Evolutionary conservation across 2,888 invertebrate genomes (phyloP).

Genomic region (Chaetogeoica ovagalla): DNA sequence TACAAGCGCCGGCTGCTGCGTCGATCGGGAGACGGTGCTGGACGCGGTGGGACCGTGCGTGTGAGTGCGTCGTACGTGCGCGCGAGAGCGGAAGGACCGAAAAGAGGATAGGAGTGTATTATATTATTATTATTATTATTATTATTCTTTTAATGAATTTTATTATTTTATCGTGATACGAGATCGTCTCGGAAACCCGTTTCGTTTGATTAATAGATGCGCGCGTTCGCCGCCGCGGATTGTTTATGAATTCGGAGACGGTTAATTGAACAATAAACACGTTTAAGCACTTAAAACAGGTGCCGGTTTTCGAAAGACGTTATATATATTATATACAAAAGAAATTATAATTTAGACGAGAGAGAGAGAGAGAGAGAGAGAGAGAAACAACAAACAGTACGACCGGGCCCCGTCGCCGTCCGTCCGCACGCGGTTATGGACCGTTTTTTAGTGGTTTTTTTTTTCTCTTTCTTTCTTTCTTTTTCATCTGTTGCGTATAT

Average conservation of each 20-base stretch:
- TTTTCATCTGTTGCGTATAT: no score
- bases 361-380: slow-evolving; percentile 14
- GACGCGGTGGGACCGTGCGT: not conserved
- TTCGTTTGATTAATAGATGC: slow-evolving; percentile 51
- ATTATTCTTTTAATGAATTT: slow-evolving; percentile 47
- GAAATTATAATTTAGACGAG: slow-evolving; percentile 47
- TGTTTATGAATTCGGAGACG: slow-evolving; percentile 52
- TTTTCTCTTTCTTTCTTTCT: no score
- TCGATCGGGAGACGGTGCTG: no score
- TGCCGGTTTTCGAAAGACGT: slow-evolving; percentile 43
- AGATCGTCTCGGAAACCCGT: slow-evolving; percentile 50
- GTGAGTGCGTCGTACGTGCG: no score
- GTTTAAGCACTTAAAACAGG: slow-evolving; percentile 53
- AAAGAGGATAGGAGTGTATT: not conserved
- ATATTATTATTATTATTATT: no score
- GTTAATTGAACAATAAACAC: slow-evolving; percentile 53
- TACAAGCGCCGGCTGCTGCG: no score
- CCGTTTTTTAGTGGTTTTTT: no score
- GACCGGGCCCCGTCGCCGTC: no score
- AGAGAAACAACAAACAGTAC: slow-evolving; percentile 33
- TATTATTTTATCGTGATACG: slow-evolving; percentile 52
- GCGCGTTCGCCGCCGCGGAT: slow-evolving; percentile 30
- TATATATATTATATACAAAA: slow-evolving; percentile 28
- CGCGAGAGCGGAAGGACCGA: no score
- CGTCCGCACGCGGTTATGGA: no score